Base-by-base conservation (phyloP, 2,797 vertebrate species). In the Pyrocephalus nanus region DNA sequence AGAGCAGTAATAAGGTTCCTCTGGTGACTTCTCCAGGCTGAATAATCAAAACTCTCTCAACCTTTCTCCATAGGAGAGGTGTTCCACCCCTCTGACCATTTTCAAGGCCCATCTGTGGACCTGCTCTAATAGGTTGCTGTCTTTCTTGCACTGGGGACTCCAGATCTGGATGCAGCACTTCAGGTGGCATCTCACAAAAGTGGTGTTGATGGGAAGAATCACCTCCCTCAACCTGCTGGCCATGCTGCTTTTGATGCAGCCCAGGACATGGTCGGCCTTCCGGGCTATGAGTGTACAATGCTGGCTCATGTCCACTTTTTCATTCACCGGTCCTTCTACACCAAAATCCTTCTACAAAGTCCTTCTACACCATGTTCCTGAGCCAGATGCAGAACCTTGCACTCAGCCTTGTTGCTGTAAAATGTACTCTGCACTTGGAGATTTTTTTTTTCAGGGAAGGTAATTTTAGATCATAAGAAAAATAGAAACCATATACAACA, bases 271-370 rank as follows among this genome's bases (percentile, higher is more conserved):
- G 2, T 34, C 77, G 26, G 26, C 23, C 13, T 50, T 81, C 55
- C 70, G 51, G 38, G 12, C 12, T 34, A 11, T 4, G 0, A 90
- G 6, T 0, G 0, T 19, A 43, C 10, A 6, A 6, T 66, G 15
- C 8, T 2, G 1, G 4, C 2, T 73, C 15, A 11, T 7, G 14
- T 48, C 42, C 26, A 17, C 2, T 25, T 64, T 82, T 61, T 69
- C 22, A 9, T 69, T 29, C 26, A 19, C 13, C 12, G 21, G 11
- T 60, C 14, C 32, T 47, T 22, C 45, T 47, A 47, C 11, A 47
- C 45, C 16, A 15, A 87, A 32, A 10, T 60, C 14, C 32, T 90
- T 71, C 19, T 78, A 16, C 1, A 1, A 84, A 32, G 11, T 55
- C 14, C 32, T 88, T 71, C 21, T 78, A 17, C 1, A 1, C 16